Evolutionary conservation across 2,888 invertebrate genomes (phyloP), one percentile per base, ranked within the genome.

Genomic region (Spodoptera picta): DNA sequence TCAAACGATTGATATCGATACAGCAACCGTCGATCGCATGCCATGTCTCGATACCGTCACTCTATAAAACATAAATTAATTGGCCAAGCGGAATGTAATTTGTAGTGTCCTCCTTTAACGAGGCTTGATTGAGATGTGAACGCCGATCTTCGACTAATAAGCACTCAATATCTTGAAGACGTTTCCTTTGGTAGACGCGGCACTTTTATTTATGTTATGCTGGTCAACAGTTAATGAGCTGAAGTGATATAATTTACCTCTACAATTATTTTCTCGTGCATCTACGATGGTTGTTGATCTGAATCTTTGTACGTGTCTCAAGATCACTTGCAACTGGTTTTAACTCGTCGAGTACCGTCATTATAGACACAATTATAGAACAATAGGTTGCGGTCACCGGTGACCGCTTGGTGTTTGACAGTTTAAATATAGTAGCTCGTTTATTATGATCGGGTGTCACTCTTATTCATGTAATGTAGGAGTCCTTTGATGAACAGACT

Each of bases 1-100:
- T 86, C 84, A 84, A 84, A 73, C 77, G 84, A 87, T 85, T 86
- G 85, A 87, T 86, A 87, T 83, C 82, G 85, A 87, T 87, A 85
- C 82, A 79, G 79, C 81, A 36, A 56, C 71, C 78, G 77, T 79
- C 71, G 69, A 73, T 76, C 75, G 77, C 77, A 75, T 75, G 76
- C 79, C 78, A 77, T 77, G 79, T 75, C 74, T 65, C 66, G 83
- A 81, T 81, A 82, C 77, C 77, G 77, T 73, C 79, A 75, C 76
- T 75, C 69, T 81, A 82, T 82, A 81, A 80, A 84, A 79, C 80
- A 83, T 82, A 79, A 82, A 84, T 84, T 84, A 85, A 86, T 86
- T 84, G 83, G 80, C 81, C 66, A 78, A 73, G 74, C 68, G 82
- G 84, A 83, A 85, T 83, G 82, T 80, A 84, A 84, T 84, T 81